Evolutionary conservation across 1,140 invertebrate species (phyloP).

Genomic region (Anagrus nilaparvatae): DNA sequence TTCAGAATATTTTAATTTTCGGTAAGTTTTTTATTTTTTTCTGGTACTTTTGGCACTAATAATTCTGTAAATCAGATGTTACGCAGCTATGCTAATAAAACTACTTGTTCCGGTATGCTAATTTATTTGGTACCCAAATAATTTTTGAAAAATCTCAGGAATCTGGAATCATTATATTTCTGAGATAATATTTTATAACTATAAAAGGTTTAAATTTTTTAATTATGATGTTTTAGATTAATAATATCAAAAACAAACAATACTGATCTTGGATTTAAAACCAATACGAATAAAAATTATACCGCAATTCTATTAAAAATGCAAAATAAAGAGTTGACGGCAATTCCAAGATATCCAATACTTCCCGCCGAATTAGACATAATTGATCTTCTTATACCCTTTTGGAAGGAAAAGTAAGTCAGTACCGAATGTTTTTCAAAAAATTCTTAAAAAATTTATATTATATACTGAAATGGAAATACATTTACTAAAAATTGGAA

Average conservation of each 20-base stretch:
- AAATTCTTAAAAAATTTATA: too few relatives aligned
- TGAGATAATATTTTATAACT: background rate
- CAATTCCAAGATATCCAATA: background rate
- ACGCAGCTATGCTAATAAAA: too few relatives aligned
- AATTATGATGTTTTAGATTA: slow-evolving; percentile 4
- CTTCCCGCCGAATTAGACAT: background rate
- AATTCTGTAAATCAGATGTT: too few relatives aligned
- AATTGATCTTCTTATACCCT: background rate
- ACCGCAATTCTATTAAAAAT: background rate
- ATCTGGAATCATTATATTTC: background rate
- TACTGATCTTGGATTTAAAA: background rate
- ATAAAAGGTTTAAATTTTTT: background rate
- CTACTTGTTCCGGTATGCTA: too few relatives aligned
- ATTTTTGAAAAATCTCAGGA: too few relatives aligned
- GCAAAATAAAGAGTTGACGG: background rate
- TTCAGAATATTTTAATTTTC: slow-evolving; percentile 18
- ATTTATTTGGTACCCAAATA: too few relatives aligned
- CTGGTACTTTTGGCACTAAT: background rate
- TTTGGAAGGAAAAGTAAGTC: slow-evolving; percentile 8
- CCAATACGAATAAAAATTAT: background rate
- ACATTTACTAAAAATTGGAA: too few relatives aligned
- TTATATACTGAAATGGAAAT: too few relatives aligned
- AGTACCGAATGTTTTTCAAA: too few relatives aligned
- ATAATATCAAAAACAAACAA: background rate
- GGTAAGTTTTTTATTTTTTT: slow-evolving; percentile 6